Percentiles rank a stretch among this genome's conserved stretches.
These are phyloP conservation scores for Xenops minutus DNA, from an alignment of 2,797 vertebrate genomes.

Conservation along the genomic window DNA sequence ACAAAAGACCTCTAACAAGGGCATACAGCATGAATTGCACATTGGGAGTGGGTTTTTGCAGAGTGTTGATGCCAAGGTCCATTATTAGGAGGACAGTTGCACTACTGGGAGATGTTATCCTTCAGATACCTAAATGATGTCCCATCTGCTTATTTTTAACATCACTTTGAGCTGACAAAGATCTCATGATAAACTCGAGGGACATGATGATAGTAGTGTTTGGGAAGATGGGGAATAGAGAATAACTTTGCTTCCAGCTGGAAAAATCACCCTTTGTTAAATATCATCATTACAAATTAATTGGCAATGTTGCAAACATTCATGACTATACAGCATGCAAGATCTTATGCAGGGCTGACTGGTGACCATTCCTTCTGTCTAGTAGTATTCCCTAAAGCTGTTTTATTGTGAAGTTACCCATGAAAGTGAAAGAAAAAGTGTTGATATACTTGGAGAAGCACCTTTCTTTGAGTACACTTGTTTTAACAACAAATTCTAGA, in stretches of 20 bases:
- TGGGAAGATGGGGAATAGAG: not conserved
- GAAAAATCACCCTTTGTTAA: slow-evolving; percentile 27
- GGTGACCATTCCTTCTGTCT: not conserved
- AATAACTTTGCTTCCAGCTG: slow-evolving; percentile 24
- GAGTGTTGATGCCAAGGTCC: not conserved
- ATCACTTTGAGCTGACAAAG: slow-evolving; percentile 12
- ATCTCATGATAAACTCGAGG: not conserved
- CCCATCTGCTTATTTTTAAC: slow-evolving; percentile 9
- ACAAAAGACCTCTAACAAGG: not conserved
- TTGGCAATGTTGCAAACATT: not conserved
- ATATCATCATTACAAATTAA: slow-evolving; percentile 28
- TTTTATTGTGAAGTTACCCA: not conserved
- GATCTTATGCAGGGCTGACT: not conserved
- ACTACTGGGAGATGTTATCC: not conserved
- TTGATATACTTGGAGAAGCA: not conserved
- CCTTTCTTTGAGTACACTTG: not conserved
- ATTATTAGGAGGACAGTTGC: not conserved
- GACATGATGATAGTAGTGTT: not conserved
- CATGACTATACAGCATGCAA: not conserved
- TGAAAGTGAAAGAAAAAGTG: not conserved
- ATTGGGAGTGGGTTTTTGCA: not conserved
- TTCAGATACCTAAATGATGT: not conserved
- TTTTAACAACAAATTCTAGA: not conserved
- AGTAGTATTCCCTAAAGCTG: not conserved
- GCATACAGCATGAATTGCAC: not conserved